Evolutionary conservation across 2,113 vertebrate species (phyloP).

Genomic region (Sorex fumeus): DNA sequence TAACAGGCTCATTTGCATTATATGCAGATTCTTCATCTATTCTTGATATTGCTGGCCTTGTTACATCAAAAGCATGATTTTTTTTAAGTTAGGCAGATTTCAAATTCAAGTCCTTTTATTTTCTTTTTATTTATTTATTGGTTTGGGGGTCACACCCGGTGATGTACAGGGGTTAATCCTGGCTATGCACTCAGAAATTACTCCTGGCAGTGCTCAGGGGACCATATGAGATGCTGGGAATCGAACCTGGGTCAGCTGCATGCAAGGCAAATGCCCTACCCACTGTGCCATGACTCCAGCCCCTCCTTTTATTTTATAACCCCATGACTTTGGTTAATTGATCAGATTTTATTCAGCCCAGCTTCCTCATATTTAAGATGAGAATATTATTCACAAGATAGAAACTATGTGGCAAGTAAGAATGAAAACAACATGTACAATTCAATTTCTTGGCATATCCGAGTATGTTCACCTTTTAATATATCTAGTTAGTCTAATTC

Average conservation of each 20-base stretch:
- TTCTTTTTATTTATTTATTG: no score
- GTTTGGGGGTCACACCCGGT: no score
- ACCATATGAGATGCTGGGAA: no score
- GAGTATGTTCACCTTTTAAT: background rate
- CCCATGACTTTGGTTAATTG: background rate
- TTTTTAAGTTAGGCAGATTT: conserved; percentile 36
- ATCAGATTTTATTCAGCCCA: background rate
- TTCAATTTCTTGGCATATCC: background rate
- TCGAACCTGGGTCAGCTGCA: no score
- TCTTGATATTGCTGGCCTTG: background rate
- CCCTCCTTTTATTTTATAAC: background rate
- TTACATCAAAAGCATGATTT: background rate
- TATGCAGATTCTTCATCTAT: background rate
- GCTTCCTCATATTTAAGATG: background rate
- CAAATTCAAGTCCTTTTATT: conserved; percentile 15
- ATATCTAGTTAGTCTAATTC: background rate
- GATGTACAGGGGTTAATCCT: no score
- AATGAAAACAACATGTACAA: background rate
- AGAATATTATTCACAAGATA: background rate
- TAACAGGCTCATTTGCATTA: background rate
- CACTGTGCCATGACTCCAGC: no score
- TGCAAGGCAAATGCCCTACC: no score
- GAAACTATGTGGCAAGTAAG: background rate
- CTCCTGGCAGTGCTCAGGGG: no score
- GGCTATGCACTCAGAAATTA: no score